Evolutionary conservation across 2,113 vertebrate species (phyloP).

Genomic region (Cyanoramphus novaezelandiae): DNA sequence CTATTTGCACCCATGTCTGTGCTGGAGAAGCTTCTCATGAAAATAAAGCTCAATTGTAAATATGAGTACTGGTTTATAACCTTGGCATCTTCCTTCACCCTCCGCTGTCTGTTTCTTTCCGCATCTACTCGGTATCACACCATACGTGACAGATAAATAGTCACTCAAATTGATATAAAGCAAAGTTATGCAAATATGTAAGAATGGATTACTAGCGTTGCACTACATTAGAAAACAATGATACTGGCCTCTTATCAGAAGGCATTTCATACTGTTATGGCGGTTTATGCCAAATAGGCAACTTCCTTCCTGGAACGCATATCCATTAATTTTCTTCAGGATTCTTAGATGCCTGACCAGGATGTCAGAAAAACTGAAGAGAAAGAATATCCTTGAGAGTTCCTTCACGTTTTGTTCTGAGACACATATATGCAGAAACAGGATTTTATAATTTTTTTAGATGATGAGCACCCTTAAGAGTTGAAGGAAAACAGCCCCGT

Average conservation of each 20-base stretch:
- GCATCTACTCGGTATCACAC: background rate
- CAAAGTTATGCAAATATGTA: conserved; percentile 38
- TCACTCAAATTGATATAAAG: conserved; percentile 17
- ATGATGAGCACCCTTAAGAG: background rate
- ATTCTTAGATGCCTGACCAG: background rate
- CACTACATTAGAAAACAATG: background rate
- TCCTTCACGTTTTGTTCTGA: background rate
- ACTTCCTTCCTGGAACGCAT: background rate
- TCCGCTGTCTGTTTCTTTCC: background rate
- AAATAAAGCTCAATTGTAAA: conserved; percentile 14
- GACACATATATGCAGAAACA: background rate
- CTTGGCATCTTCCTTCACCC: conserved; percentile 48
- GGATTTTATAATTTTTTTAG: background rate
- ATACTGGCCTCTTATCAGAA: background rate
- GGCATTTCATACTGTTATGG: background rate
- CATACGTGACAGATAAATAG: background rate
- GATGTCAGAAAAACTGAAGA: background rate
- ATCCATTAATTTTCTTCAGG: background rate
- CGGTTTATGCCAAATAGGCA: background rate
- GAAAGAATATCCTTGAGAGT: background rate
- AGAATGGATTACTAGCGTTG: background rate
- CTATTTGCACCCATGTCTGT: background rate
- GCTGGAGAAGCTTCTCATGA: background rate
- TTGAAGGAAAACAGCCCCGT: background rate
- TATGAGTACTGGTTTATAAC: conserved; percentile 15